A percentile compares a stretch with the other conserved stretches of the same genome.
Evolutionary conservation across 2,113 vertebrate species (phyloP).

Genomic region (Isurus oxyrinchus): DNA sequence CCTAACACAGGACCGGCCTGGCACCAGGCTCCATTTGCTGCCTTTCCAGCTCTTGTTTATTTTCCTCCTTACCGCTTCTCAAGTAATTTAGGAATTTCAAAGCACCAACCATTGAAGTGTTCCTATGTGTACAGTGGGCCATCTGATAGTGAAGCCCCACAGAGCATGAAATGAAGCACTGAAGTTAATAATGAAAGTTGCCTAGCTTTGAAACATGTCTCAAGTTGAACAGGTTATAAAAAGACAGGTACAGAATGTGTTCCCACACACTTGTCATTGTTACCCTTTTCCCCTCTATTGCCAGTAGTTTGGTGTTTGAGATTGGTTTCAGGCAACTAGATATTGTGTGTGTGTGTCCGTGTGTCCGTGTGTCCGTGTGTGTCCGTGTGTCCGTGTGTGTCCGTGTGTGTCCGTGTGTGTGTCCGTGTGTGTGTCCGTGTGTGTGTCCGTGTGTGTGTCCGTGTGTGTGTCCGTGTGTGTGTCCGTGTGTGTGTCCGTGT

Average conservation of each 20-base stretch:
- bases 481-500: too few species aligned
- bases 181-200: not conserved
- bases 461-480: too few species aligned
- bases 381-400: too few species aligned
- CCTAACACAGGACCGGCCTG: not conserved
- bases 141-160: not conserved
- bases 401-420: too few species aligned
- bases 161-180: not conserved
- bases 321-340: not conserved
- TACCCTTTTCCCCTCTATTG: not conserved
- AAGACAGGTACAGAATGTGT: not conserved
- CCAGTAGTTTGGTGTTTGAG: not conserved
- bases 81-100: not conserved
- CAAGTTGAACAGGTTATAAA: not conserved
- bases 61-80: not conserved
- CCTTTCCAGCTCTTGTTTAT: constrained; percentile 15
- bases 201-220: not conserved
- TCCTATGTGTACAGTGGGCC: not conserved
- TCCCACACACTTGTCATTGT: not conserved
- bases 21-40: not conserved
- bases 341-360: not conserved
- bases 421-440: too few species aligned
- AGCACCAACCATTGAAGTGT: not conserved
- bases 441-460: too few species aligned
- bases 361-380: too few species aligned